A percentile compares a stretch with the other conserved stretches of the same genome.
Conservation (phyloP, 2,797 vertebrate species). For the Buphagus erythrorhynchus region DNA sequence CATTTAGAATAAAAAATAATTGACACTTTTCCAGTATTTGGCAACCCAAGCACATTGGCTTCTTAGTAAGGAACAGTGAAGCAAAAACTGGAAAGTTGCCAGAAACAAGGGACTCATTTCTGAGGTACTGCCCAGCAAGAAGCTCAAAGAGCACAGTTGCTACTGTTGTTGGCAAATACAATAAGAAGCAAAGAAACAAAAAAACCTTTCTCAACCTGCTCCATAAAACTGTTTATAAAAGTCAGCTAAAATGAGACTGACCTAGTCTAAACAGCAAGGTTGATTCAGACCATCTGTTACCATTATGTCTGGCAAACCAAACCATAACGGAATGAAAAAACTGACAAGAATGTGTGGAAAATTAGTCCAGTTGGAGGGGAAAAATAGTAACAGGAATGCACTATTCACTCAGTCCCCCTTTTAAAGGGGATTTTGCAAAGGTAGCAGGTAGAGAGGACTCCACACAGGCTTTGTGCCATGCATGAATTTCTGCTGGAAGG, state of each 20-base stretch:
- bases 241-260: constrained; percentile 4
- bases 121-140: neutral
- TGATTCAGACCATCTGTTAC: constrained; percentile 61
- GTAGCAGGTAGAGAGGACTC: neutral
- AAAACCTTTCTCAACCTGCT: neutral
- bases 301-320: constrained; percentile 26
- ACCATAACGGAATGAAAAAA: constrained; percentile 39
- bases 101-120: neutral
- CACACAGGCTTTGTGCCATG: neutral
- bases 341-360: constrained; percentile 44
- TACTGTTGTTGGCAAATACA: neutral
- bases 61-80: neutral
- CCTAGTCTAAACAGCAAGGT: constrained; percentile 49
- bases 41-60: neutral
- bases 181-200: neutral
- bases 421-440: neutral
- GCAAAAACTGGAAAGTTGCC: neutral
- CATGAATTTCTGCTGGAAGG: neutral
- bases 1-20: neutral
- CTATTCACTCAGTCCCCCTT: neutral
- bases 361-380: neutral
- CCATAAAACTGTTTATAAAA: neutral
- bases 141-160: neutral
- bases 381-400: neutral
- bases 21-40: neutral